These are phyloP conservation scores for Glossosoma conforme DNA, from an alignment of 1,140 invertebrate genomes.

Conservation along the genomic window DNA sequence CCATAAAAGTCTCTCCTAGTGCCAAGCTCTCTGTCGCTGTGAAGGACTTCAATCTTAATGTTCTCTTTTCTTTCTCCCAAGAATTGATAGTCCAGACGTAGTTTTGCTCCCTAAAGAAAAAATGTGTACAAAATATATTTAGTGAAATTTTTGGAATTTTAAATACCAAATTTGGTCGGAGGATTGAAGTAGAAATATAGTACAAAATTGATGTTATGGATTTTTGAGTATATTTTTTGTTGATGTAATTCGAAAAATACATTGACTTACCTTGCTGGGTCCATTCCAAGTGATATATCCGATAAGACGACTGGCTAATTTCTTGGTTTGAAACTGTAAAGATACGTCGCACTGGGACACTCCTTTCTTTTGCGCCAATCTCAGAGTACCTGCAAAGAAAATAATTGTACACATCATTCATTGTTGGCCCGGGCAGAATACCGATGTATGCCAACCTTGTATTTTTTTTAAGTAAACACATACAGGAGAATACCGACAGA, in stretches of 20 bases:
- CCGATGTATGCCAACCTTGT: too few species aligned
- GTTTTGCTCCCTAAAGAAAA: conserved; percentile 42
- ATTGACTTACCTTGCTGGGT: conserved; percentile 34
- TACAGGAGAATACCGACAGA: too few species aligned
- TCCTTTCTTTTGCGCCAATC: conserved; percentile 58
- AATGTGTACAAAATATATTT: too few species aligned
- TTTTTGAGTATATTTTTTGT: conserved; percentile 5
- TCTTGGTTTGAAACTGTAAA: conserved; percentile 63
- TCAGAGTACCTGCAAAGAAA: conserved; percentile 43
- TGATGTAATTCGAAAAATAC: too few species aligned
- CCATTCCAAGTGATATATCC: conserved; percentile 61
- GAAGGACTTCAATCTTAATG: conserved; percentile 58
- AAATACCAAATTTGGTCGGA: too few species aligned
- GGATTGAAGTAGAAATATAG: too few species aligned
- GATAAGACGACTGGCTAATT: conserved; percentile 58
- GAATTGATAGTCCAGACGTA: conserved; percentile 64
- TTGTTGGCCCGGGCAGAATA: too few species aligned
- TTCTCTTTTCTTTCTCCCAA: conserved; percentile 60
- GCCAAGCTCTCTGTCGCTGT: conserved; percentile 57
- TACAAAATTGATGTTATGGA: background rate
- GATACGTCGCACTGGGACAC: conserved; percentile 65
- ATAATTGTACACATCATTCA: too few species aligned
- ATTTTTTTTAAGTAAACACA: too few species aligned
- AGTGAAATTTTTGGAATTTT: too few species aligned
- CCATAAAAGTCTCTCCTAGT: conserved; percentile 58